Conservation (phyloP, 2,888 invertebrate genomes). For the Pyrrhosoma nymphula region DNA sequence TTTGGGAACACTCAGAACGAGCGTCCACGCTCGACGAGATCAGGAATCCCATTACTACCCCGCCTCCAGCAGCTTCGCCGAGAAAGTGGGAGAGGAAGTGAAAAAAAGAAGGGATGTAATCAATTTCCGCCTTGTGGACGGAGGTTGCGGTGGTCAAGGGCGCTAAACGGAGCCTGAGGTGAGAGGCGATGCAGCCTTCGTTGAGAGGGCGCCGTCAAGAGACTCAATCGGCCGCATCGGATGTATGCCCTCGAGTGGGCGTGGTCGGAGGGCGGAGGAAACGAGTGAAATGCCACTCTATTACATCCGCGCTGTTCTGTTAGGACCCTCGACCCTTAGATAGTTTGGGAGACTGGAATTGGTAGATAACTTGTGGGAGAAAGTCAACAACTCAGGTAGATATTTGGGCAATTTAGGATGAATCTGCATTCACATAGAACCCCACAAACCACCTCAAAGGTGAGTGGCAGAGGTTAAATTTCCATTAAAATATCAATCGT, state of each 20-base stretch:
- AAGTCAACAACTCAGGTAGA: no score
- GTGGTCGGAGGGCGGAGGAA: background rate
- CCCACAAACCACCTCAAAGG: no score
- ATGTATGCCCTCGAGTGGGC: background rate
- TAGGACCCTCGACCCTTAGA: no score
- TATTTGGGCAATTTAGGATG: no score
- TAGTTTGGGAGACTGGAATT: no score
- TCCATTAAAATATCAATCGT: no score
- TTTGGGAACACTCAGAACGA: background rate
- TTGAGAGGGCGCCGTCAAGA: background rate
- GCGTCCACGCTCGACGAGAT: background rate
- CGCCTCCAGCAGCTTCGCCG: background rate
- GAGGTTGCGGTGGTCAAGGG: constrained; percentile 38
- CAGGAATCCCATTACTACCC: background rate
- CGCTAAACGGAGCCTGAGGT: background rate
- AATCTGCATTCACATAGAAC: no score
- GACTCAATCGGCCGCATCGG: background rate
- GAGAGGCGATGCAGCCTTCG: background rate
- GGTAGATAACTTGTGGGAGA: no score
- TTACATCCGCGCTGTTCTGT: background rate
- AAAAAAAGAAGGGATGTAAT: background rate
- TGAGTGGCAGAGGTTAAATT: no score
- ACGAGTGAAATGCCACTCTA: background rate
- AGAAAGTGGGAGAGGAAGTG: background rate
- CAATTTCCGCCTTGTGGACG: constrained; percentile 24